Base-by-base conservation (phyloP, 2,888 invertebrate genomes). In the Vanessa cardui region DNA sequence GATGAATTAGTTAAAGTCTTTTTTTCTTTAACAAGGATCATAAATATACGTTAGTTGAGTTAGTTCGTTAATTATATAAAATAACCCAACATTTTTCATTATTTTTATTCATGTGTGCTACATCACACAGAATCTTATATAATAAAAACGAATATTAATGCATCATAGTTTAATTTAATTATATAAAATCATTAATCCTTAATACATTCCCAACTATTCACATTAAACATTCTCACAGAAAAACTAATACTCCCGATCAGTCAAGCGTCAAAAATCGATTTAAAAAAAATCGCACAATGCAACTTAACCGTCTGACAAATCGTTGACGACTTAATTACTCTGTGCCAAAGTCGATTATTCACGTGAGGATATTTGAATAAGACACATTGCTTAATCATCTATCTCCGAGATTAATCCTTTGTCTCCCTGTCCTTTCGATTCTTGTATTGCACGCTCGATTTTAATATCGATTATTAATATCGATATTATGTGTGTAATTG, bases 291-390 rank as follows among this genome's bases (percentile, higher is more conserved):
- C 78, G 72, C 74, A 86, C 80, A 83, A 84, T 78, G 77, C 76
- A 79, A 78, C 74, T 78, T 78, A 86, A 82, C 81, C 83, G 76
- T 76, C 82, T 82, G 82, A 86, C 80, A 77, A 80, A 79, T 77
- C 77, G 76, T 82, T 83, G 82, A 82, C 78, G 74, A 80, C 81
- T 85, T 89, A 88, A 88, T 89, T 86, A 83, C 79, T 70, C 58
- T 71, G 82, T 77, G 90, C 90, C 92, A 84, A 86, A 89, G 84
- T 85, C 88, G 86, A 90, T 92, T 91, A 89, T 86, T 82, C 87
- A 85, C 80, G 79, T 79, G 78, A 73, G 73, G 74, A 76, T 83
- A 82, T 85, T 86, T 90, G 89, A 91, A 89, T 90, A 89, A 89
- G 89, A 90, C 76, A 76, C 80, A 89, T 88, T 74, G 72, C 65